Evolutionary conservation across 1,140 invertebrate species (phyloP).

Genomic region (Drosophila nigromelanica): DNA sequence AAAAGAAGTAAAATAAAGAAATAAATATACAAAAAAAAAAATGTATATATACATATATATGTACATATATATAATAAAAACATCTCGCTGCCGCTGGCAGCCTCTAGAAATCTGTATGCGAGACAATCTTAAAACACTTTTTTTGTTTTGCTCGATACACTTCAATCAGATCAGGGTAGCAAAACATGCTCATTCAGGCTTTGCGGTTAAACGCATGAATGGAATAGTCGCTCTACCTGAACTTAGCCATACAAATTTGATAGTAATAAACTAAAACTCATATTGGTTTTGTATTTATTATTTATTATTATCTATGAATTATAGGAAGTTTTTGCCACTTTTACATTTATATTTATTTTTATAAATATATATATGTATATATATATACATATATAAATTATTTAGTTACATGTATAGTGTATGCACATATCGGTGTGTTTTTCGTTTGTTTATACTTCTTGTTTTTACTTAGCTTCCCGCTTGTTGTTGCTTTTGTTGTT

Average conservation of each 20-base stretch:
- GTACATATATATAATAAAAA: no score
- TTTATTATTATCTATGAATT: no score
- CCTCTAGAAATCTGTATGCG: no score
- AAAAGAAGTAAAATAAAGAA: conserved; percentile 30
- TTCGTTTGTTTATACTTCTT: background rate
- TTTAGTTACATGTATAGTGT: conserved; percentile 3
- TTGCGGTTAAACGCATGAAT: conserved; percentile 8
- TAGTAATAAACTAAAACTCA: background rate
- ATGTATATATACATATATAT: conserved; percentile 18
- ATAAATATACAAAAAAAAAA: conserved; percentile 36
- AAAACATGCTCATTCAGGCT: no score
- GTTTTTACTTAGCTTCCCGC: conserved; percentile 3
- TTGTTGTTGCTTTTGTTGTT: conserved; percentile 3
- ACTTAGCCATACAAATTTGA: background rate
- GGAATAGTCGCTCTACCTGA: background rate
- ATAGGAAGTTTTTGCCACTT: no score
- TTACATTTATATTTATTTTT: background rate
- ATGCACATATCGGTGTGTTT: background rate
- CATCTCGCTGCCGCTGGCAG: no score
- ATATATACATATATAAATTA: no score
- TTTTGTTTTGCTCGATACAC: no score
- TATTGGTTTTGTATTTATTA: no score
- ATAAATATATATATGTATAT: no score
- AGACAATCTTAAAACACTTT: no score
- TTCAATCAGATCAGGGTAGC: no score